phyloP scores from a whole-genome alignment of 2,113 vertebrate genomes.

The Ammodytes dubius region DNA sequence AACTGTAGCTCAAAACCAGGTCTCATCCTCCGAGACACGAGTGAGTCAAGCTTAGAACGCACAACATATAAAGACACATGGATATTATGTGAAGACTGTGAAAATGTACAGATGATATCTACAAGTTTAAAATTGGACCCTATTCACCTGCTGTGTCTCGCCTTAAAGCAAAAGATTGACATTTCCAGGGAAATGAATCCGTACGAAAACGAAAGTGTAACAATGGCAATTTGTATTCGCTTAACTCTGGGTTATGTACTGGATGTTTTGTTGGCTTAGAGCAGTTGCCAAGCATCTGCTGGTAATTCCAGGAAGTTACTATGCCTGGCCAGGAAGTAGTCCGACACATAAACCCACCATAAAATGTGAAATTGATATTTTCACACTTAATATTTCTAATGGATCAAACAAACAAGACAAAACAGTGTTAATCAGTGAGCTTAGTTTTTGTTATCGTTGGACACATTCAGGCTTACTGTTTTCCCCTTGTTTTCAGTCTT shows the following conservation, averaged over 20 bases:
- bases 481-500: background rate
- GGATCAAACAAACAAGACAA: background rate
- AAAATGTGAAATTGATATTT: background rate
- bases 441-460: background rate
- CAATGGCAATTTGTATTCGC: background rate
- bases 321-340: background rate
- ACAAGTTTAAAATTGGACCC: no score
- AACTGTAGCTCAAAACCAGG: constrained; percentile 57
- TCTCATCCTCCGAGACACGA: constrained; percentile 54
- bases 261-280: background rate
- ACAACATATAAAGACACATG: constrained; percentile 21
- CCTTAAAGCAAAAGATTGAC: no score
- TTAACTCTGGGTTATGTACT: background rate
- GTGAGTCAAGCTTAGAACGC: constrained; percentile 30
- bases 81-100: background rate
- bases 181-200: background rate
- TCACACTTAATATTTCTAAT: background rate
- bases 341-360: background rate
- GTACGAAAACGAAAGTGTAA: background rate
- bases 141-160: no score
- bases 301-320: background rate
- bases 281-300: background rate
- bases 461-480: background rate
- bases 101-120: no score
- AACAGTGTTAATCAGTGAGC: background rate